These are phyloP conservation scores for Hydriomena furcata DNA, from an alignment of 2,888 invertebrate species.

Conservation along the genomic window DNA sequence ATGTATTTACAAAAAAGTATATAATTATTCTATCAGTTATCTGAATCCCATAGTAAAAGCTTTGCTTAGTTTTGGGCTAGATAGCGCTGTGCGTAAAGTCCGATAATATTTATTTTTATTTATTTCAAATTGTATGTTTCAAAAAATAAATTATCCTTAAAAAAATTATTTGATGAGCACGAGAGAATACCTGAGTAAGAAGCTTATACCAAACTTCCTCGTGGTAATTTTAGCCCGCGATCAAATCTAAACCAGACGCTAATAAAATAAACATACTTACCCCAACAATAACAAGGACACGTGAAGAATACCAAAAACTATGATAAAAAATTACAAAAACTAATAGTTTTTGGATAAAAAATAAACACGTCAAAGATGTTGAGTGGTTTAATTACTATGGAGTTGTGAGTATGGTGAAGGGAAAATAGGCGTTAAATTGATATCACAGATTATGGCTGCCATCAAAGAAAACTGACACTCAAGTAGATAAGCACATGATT, in stretches of 20 bases:
- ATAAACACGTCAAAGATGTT: slow-evolving; percentile 19
- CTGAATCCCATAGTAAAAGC: too few species aligned
- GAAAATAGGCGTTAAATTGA: slow-evolving; percentile 64
- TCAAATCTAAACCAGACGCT: slow-evolving; percentile 17
- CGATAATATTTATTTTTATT: too few species aligned
- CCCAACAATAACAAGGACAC: slow-evolving; percentile 9
- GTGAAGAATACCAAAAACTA: slow-evolving; percentile 5
- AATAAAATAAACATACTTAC: slow-evolving; percentile 13
- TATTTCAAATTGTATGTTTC: too few species aligned
- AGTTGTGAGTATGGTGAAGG: slow-evolving; percentile 49
- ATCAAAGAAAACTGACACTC: too few species aligned
- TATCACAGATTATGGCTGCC: slow-evolving; percentile 31
- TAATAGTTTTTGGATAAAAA: slow-evolving; percentile 19
- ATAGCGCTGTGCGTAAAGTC: too few species aligned
- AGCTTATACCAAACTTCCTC: not conserved
- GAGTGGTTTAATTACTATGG: slow-evolving; percentile 39
- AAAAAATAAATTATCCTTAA: too few species aligned
- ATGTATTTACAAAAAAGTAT: too few species aligned
- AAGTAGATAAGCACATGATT: too few species aligned
- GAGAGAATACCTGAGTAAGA: too few species aligned
- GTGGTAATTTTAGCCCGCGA: slow-evolving; percentile 10
- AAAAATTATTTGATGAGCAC: too few species aligned
- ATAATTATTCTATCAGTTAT: too few species aligned
- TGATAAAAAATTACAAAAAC: slow-evolving; percentile 9
- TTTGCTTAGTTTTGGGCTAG: too few species aligned